Evolutionary conservation across 2,888 invertebrate species (phyloP).

Genomic region (Apotomis capreana): DNA sequence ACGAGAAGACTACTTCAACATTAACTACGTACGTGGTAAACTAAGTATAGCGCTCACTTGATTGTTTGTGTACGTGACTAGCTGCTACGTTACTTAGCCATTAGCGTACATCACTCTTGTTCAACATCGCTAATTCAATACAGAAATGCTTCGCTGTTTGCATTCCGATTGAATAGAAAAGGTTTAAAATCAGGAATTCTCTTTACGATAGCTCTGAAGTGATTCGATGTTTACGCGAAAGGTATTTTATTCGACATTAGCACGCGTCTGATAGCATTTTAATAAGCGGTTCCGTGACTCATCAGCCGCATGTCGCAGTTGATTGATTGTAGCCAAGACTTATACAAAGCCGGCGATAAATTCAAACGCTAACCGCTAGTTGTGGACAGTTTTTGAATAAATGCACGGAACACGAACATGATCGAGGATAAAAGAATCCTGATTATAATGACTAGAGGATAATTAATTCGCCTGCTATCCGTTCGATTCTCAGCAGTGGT

Average conservation of each 20-base stretch:
- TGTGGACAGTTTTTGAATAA: conserved; percentile 28
- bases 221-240: conserved; percentile 37
- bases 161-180: conserved; percentile 24
- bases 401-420: conserved; percentile 10
- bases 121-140: conserved; percentile 45
- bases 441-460: not conserved
- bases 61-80: conserved; percentile 65
- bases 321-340: conserved; percentile 56
- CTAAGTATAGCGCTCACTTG: conserved; percentile 60
- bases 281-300: conserved; percentile 59
- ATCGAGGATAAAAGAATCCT: conserved; percentile 2
- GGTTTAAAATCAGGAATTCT: conserved; percentile 21
- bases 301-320: conserved; percentile 53
- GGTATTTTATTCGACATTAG: conserved; percentile 44
- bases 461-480: conserved; percentile 14
- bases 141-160: conserved; percentile 53
- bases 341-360: conserved; percentile 39
- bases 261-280: conserved; percentile 60
- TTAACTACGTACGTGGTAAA: conserved; percentile 40
- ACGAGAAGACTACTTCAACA: conserved; percentile 30
- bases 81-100: conserved; percentile 67
- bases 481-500: not conserved
- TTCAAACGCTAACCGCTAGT: conserved; percentile 47
- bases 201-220: conserved; percentile 8
- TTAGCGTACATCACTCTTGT: conserved; percentile 59